Conservation (phyloP, 2,888 invertebrate species). For the Parnassius apollo region DNA sequence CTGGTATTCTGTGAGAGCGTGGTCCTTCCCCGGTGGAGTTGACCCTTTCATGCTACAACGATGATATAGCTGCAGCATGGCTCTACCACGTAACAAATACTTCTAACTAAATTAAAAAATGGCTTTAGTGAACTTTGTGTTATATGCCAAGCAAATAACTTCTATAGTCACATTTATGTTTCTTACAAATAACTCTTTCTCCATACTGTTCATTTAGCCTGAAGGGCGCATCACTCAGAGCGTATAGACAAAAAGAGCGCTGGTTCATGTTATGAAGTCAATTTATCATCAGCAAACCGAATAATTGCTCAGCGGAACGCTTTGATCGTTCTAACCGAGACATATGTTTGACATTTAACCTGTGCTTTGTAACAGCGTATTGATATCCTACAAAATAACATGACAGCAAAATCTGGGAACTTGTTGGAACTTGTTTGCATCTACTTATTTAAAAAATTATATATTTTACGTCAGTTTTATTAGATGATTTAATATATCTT, state of each 20-base stretch:
- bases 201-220: slow-evolving; percentile 32
- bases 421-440: too few species aligned
- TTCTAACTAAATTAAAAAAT: too few species aligned
- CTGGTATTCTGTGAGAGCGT: too few species aligned
- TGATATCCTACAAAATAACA: slow-evolving; percentile 7
- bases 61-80: too few species aligned
- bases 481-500: too few species aligned
- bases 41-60: too few species aligned
- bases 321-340: slow-evolving; percentile 41
- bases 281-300: slow-evolving; percentile 56
- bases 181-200: slow-evolving; percentile 23
- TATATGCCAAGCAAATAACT: not conserved
- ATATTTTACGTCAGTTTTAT: too few species aligned
- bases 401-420: too few species aligned
- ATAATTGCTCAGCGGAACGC: slow-evolving; percentile 49
- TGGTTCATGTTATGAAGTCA: slow-evolving; percentile 54
- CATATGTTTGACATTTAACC: slow-evolving; percentile 29
- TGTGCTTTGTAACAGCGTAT: not conserved
- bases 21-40: too few species aligned
- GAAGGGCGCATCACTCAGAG: slow-evolving; percentile 46
- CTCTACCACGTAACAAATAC: too few species aligned
- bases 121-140: too few species aligned
- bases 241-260: slow-evolving; percentile 50
- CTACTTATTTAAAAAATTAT: too few species aligned
- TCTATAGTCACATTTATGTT: not conserved